Base-by-base conservation (phyloP, 2,888 invertebrate species). In the Dynastes maya region DNA sequence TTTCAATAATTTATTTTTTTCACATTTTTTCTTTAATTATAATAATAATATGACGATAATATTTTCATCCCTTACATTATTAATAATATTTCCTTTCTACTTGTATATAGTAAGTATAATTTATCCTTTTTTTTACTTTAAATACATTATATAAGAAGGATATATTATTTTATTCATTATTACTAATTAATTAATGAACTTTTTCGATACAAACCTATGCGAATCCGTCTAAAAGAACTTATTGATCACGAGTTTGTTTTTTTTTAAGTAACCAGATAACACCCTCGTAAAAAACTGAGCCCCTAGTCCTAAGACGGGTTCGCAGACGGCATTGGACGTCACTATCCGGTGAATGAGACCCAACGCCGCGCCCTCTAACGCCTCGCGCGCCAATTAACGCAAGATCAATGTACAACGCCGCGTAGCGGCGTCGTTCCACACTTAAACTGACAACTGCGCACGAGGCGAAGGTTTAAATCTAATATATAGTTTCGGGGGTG, bases 261-360 rank as follows among this genome's bases (percentile, higher is more conserved):
- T 58, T 53, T 53, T 16, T 45, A 58, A 61, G 37, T 11, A 37
- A 27, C 90, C 91, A 90, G 91, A 90, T 87, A 85, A 85, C 83
- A 87, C 83, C 84, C 87, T 87, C 89, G 87, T 88, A 88, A 89
- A 86, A 88, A 89, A 90, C 89, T 91, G 91, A 91, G 91, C 91
- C 91, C 91, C 89, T 87, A 88, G 88, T 88, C 89, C 87, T 85
- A 80, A 82, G 89, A 88, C 89, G 89, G 90, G 88, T 91, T 91
- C 85, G 85, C 85, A 86, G 86, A 22, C 80, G 84, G 84, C 88
- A 87, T 89, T 88, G 82, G 82, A 80, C 76, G 81, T 87, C 86
- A 82, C 84, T 86, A 83, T 87, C 86, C 87, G 86, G 88, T 86
- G 82, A 82, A 85, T 82, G 83, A 87, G 86, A 80, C 81, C 82